Conservation (phyloP, 2,113 vertebrate species). For the Orthonyx spaldingii region DNA sequence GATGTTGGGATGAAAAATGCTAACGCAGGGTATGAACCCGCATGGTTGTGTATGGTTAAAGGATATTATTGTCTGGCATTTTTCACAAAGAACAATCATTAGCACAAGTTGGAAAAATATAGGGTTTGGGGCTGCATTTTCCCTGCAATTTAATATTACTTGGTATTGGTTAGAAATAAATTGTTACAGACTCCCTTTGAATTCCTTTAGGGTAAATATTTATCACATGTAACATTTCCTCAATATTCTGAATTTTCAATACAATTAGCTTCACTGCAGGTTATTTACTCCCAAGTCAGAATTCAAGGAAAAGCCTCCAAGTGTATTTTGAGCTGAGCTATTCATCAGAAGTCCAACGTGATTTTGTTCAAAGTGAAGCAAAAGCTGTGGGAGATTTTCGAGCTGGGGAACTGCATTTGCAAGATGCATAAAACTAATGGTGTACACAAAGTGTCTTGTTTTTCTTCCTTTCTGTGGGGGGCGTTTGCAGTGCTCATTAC, state of each 20-base stretch:
- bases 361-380: conserved; percentile 52
- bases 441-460: conserved; percentile 21
- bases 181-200: conserved; percentile 55
- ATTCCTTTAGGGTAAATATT: conserved; percentile 65
- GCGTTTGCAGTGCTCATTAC: conserved; percentile 1
- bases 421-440: conserved; percentile 33
- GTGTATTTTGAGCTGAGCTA: conserved; percentile 51
- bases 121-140: conserved; percentile 53
- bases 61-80: conserved; percentile 53
- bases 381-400: conserved; percentile 49
- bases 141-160: conserved; percentile 51
- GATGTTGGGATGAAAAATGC: neutral
- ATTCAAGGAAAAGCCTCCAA: conserved; percentile 56
- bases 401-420: neutral
- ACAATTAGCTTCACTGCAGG: conserved; percentile 66
- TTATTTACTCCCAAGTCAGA: conserved; percentile 66
- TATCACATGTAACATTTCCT: conserved; percentile 65
- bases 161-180: conserved; percentile 60
- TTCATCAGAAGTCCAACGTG: conserved; percentile 54
- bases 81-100: conserved; percentile 48
- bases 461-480: conserved; percentile 10
- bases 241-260: conserved; percentile 64
- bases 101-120: conserved; percentile 57
- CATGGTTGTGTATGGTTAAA: conserved; percentile 26
- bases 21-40: neutral